Evolutionary conservation across 2,797 vertebrate species (phyloP), one percentile per base, ranked within the genome.

Genomic region (Acrossocheilus wenchowensis): DNA sequence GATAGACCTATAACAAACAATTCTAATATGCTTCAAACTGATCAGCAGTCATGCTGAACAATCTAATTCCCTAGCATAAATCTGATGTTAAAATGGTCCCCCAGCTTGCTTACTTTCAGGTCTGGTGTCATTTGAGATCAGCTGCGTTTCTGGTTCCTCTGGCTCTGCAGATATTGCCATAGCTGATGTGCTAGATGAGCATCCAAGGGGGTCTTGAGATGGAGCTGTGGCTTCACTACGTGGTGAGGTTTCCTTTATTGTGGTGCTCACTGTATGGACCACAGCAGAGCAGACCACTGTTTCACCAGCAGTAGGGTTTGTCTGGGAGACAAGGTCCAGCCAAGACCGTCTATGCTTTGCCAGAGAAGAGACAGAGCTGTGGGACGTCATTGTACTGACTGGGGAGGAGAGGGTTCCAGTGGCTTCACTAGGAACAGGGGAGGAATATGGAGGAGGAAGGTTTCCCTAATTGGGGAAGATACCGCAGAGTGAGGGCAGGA

Each of bases 271-370:
- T 0, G 91, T 89, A 85, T 96, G 96, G 41, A 96, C 90, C 88
- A 96, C 95, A 23, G 93, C 94, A 0, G 95, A 94, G 84, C 96
- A 96, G 2, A 95, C 92, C 80, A 94, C 80, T 2, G 93, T 92
- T 0, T 95, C 96, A 60, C 91, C 94, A 0, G 87, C 8, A 2
- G 94, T 92, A 0, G 90, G 87, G n/a, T 93, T 75, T 0, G 94
- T 94, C 86, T 94, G 96, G 19, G 94, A 94, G 60, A 96, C 95
- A 0, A 95, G 90, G 88, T 97, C 94, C 11, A 95, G 90, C 95
- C 96, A 97, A 45, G 97, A 97, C 88, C 96, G 96, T 72, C 95
- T 95, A 14, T 96, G 96, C 91, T 97, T 97, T 88, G 95, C 93
- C 0, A 92, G 57, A 2, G 96, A 96, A 75, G 97, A 97, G 90